These are phyloP conservation scores for Drosophila mimica DNA, from an alignment of 2,888 invertebrate genomes.

Conservation along the genomic window DNA sequence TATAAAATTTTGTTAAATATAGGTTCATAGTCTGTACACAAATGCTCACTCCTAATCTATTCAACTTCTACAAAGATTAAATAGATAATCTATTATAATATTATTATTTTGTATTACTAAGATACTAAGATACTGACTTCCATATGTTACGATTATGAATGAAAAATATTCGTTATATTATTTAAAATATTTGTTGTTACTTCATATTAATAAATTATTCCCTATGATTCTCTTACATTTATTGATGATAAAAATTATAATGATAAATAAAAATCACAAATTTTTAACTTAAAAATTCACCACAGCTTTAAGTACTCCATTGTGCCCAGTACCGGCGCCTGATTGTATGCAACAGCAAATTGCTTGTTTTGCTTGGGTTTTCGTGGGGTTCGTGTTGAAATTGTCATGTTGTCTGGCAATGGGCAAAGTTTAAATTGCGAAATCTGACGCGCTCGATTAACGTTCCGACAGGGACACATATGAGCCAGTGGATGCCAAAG, in stretches of 20 bases:
- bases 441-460: slow-evolving; percentile 66
- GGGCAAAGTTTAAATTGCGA: slow-evolving; percentile 59
- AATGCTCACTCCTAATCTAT: neutral
- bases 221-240: neutral
- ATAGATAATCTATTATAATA: neutral
- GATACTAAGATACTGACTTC: neutral
- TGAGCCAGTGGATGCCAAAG: slow-evolving; percentile 31
- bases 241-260: neutral
- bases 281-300: neutral
- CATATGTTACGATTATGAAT: neutral
- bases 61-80: neutral
- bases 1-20: neutral
- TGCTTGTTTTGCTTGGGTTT: slow-evolving; percentile 29
- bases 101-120: too few species aligned
- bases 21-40: neutral
- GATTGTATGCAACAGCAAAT: slow-evolving; percentile 17
- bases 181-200: neutral
- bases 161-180: neutral
- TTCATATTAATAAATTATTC: neutral
- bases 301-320: slow-evolving; percentile 1
- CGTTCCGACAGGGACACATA: slow-evolving; percentile 28
- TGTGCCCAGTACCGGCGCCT: slow-evolving; percentile 1
- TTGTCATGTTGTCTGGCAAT: slow-evolving; percentile 35
- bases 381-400: slow-evolving; percentile 10
- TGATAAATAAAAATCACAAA: neutral